phyloP scores from a whole-genome alignment of 2,888 invertebrate species.

The Sabellastarte sp. region DNA sequence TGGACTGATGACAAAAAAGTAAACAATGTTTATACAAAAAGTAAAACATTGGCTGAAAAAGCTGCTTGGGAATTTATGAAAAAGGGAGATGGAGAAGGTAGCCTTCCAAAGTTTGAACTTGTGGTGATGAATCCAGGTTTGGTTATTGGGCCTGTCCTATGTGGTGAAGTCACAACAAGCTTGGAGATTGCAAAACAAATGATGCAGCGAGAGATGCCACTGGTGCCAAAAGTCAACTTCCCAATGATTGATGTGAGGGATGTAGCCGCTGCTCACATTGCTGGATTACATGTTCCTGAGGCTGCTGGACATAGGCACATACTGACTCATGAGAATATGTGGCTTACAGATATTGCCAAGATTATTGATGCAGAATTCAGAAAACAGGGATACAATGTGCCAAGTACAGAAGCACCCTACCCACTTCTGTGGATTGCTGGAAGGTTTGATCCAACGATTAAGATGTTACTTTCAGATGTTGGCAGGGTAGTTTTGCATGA shows the following conservation, averaged over 20 bases:
- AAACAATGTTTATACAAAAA: neutral
- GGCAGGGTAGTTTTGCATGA: neutral
- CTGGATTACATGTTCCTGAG: neutral
- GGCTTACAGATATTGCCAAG: neutral
- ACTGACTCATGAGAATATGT: neutral
- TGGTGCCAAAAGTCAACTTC: neutral
- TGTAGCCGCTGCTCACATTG: neutral
- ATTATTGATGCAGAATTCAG: neutral
- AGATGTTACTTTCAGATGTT: neutral
- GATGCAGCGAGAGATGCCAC: neutral
- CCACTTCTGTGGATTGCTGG: neutral
- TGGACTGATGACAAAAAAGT: neutral
- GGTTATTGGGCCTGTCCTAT: neutral
- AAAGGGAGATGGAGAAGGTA: too few relatives aligned
- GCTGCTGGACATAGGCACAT: neutral
- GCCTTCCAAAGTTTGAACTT: neutral
- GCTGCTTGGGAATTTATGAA: neutral
- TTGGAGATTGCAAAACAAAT: neutral
- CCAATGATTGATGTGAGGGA: neutral
- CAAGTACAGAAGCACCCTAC: neutral
- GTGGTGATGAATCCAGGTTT: neutral
- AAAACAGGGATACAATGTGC: neutral
- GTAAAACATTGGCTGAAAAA: neutral
- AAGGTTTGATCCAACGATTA: neutral
- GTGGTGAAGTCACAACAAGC: neutral